Base-by-base conservation (phyloP, 2,797 vertebrate genomes). In the Trichosurus vulpecula region DNA sequence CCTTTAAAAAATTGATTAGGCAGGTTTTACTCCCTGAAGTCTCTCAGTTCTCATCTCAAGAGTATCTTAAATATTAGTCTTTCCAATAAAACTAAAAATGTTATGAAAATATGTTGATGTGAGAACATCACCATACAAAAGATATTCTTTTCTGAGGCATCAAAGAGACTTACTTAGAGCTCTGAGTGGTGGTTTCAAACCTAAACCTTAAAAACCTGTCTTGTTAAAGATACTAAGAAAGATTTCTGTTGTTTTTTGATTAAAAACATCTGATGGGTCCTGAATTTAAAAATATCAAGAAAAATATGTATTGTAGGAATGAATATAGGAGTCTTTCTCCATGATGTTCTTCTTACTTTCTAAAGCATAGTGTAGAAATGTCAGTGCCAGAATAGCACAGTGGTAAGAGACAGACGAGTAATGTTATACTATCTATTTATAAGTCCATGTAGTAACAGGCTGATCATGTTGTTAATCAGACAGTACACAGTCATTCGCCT, bases 271-370 rank as follows among this genome's bases (percentile, higher is more conserved):
- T 89, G 41, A 25, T 47, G 13, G 31, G 51, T 52, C 58, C 52
- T 29, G 47, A 51, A 56, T 31, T 95, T 92, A 74, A 93, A 97
- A 93, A 91, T 92, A 74, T 8, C 35, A 16, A 41, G 25, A 51
- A 27, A 31, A 41, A 54, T 51, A 29, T 54, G 54, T 9, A 27
- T 11, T 90, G 0, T 74, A 11, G 91, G 8, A 58, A 54, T 61
- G 90, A 51, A 5, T 54, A 11, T 4, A 2, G 66, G 35, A 16
- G 6, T 90, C 94, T 93, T 91, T 93, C 74, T 54, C 41, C 52
- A 87, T 22, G n/a, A 89, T 90, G 35, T 89, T 54, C 89, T 61
- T 58, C 30, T 22, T 47, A 47, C 22, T 87, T 87, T 47, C 74
- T 9, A 11, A 47, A 81, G n/a, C 3, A 5, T 25, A 47, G n/a